Evolutionary conservation across 1,140 invertebrate genomes (phyloP).

Genomic region (Arion vulgaris): DNA sequence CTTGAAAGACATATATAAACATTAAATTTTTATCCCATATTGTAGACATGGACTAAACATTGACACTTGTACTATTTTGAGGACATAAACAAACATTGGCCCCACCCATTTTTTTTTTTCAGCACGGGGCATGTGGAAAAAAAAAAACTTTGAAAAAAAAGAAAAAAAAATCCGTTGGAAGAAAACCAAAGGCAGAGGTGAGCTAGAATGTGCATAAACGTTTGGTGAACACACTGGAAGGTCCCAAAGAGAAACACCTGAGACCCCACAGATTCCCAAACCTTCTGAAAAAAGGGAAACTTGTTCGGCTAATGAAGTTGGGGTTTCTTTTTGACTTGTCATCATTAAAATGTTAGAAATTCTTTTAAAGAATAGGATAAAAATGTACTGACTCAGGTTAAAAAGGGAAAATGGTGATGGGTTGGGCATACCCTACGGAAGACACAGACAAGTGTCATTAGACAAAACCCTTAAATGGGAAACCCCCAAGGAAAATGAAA

Average conservation of each 20-base stretch:
- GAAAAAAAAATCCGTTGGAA: slow-evolving; percentile 71
- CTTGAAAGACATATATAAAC: too few species aligned
- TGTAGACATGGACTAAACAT: too few species aligned
- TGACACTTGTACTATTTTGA: too few species aligned
- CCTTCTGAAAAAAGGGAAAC: slow-evolving; percentile 62
- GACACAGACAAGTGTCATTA: too few species aligned
- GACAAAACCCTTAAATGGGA: too few species aligned
- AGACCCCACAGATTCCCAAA: slow-evolving; percentile 55
- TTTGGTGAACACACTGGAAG: slow-evolving; percentile 68
- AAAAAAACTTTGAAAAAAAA: slow-evolving; percentile 74
- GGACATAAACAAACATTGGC: too few species aligned
- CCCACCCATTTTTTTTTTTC: too few species aligned
- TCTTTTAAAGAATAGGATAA: background rate
- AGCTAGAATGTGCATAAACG: slow-evolving; percentile 71
- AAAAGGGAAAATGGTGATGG: too few species aligned
- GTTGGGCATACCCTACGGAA: too few species aligned
- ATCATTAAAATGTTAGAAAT: background rate
- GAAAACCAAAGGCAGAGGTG: slow-evolving; percentile 69
- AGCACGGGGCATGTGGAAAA: slow-evolving; percentile 75
- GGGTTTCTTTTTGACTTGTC: background rate
- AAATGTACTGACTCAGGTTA: background rate
- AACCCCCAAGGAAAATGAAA: too few species aligned
- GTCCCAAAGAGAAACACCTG: slow-evolving; percentile 59
- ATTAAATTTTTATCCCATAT: too few species aligned
- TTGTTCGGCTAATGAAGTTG: background rate